A percentile compares a stretch with the other conserved stretches of the same genome.
Conservation (phyloP, 2,888 invertebrate genomes). For the Alsophila aescularia region DNA sequence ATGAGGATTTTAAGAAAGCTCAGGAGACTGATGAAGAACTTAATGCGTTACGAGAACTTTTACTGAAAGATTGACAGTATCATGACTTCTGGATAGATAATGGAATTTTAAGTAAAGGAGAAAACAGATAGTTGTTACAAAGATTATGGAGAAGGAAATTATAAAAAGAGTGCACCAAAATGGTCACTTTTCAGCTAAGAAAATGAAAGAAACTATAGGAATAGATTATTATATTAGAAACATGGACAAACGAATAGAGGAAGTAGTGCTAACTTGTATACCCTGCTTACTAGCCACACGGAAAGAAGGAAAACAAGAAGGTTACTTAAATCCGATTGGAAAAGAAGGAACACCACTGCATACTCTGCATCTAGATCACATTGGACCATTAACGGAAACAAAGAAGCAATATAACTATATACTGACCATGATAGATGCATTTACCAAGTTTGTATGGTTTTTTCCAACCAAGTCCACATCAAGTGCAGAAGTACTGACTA, state of each 20-base stretch:
- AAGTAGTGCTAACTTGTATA: conserved; percentile 28
- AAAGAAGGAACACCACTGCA: conserved; percentile 49
- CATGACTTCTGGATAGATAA: no score
- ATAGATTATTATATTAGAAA: conserved; percentile 6
- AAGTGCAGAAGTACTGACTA: conserved; percentile 37
- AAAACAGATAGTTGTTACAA: no score
- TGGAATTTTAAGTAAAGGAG: no score
- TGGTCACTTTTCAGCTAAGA: no score
- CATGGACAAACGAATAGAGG: conserved; percentile 29
- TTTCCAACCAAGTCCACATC: conserved; percentile 50
- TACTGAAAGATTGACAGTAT: no score
- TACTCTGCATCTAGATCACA: no score
- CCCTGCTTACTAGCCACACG: conserved; percentile 34
- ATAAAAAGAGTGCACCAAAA: no score
- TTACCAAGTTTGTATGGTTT: conserved; percentile 57
- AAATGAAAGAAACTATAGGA: no score
- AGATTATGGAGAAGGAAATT: conserved; percentile 9
- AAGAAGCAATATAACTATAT: no score
- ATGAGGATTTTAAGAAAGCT: conserved; percentile 23
- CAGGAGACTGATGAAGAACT: conserved; percentile 33
- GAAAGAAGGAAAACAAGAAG: conserved; percentile 45
- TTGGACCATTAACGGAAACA: conserved; percentile 52
- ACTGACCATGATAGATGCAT: no score
- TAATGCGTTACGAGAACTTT: no score
- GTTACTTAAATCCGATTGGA: conserved; percentile 39